Evolutionary conservation across 2,113 vertebrate species (phyloP), one percentile per base, ranked within the genome.

Genomic region (Cichladusa arquata): DNA sequence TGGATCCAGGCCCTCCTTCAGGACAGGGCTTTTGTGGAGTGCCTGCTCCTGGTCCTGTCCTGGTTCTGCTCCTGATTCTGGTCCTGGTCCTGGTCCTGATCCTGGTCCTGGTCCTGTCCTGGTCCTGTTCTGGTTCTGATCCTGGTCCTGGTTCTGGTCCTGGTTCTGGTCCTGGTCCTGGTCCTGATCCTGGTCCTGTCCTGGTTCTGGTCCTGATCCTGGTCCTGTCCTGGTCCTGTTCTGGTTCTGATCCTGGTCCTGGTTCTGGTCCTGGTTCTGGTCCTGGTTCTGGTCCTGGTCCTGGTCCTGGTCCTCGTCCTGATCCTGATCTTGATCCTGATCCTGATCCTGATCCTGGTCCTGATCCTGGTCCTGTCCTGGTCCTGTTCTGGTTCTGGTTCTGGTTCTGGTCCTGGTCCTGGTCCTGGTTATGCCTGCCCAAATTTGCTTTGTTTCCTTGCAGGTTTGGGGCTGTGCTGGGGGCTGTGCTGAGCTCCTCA

Each of bases 181-280:
- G 0, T 33, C 6, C 60, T 44, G 42, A 14, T 31, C 6, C 45
- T 47, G 9, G 0, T 31, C 3, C 10, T 23, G 19, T 31, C 13
- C 47, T 47, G 9, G 0, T 47, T 2, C 19, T 38, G 24, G 6
- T 48, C 3, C 8, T 42, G 6, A 1, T 44, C 9, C 24, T n/a
- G 8, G 8, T 54, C 6, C 18, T 57, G 9, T 47, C 3, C 19
- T 38, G 24, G 6, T 48, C 3, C 15, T 38, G 3, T 33, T 1
- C 20, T 38, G 8, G 0, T 33, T 1, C 8, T 42, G 6, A 1
- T 44, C 9, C 24, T n/a, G 8, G 8, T 54, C 6, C 18, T 57
- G 9, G 0, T 13, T 7, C 5, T 34, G 4, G 0, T 33, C 2
- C 20, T 40, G 3, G 0, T 33, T 2, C 12, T 38, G 8, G 0